phyloP scores from a whole-genome alignment of 2,797 vertebrate genomes.

The Melanogrammus aeglefinus region DNA sequence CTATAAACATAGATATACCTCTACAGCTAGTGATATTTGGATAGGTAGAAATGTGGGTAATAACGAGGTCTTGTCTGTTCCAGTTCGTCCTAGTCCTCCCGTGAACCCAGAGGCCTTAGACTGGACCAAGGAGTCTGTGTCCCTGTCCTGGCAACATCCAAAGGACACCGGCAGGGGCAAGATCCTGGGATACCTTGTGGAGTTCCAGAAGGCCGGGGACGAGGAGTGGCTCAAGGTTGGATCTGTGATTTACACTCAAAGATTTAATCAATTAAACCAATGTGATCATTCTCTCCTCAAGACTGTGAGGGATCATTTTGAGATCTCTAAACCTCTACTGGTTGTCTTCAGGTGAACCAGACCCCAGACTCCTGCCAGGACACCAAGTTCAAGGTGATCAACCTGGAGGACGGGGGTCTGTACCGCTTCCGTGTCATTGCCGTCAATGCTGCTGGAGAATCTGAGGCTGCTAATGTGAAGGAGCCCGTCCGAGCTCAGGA shows the following conservation, averaged over 20 bases:
- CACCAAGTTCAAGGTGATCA: conserved; percentile 87
- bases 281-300: neutral
- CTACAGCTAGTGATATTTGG: neutral
- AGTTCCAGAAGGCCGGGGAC: conserved; percentile 93
- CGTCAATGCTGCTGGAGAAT: conserved; percentile 93
- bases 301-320: neutral
- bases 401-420: conserved; percentile 81
- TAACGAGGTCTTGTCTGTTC: conserved; percentile 1
- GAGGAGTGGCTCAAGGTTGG: conserved; percentile 87
- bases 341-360: conserved; percentile 79
- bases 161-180: conserved; percentile 90
- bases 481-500: conserved; percentile 90
- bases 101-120: conserved; percentile 83
- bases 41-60: neutral
- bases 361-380: conserved; percentile 94
- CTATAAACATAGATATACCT: neutral
- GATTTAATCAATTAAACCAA: neutral
- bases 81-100: conserved; percentile 92
- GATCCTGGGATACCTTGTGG: conserved; percentile 94
- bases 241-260: neutral
- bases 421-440: conserved; percentile 93
- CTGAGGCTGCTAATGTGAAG: conserved; percentile 83
- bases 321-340: neutral
- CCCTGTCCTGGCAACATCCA: conserved; percentile 90
- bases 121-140: conserved; percentile 90